Percentiles rank a stretch among this genome's conserved stretches.
Evolutionary conservation across 2,888 invertebrate genomes (phyloP).

Genomic region (Formica aserva): DNA sequence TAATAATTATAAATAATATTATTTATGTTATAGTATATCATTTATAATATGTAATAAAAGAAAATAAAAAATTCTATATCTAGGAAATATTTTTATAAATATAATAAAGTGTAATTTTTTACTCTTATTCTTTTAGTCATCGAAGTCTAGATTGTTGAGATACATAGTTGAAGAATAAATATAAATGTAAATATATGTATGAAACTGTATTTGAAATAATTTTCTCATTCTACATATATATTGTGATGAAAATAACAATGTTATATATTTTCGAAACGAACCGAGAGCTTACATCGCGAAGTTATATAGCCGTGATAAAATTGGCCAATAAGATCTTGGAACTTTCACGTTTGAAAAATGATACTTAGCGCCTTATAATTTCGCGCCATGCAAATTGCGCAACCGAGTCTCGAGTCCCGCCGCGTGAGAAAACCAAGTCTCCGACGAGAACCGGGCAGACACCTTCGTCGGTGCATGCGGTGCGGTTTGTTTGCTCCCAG

Average conservation of each 20-base stretch:
- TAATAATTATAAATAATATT: not conserved
- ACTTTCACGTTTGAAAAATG: slow-evolving; percentile 34
- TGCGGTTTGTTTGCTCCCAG: slow-evolving; percentile 25
- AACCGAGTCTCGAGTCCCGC: slow-evolving; percentile 17
- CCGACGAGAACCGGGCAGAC: slow-evolving; percentile 21
- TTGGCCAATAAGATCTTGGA: not conserved
- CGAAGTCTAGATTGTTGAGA: not conserved
- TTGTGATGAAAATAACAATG: not conserved
- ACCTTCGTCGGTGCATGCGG: slow-evolving; percentile 17
- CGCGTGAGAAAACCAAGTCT: slow-evolving; percentile 43
- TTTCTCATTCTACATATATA: not conserved
- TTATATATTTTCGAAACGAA: not conserved
- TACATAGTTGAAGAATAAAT: no score
- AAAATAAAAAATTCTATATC: not conserved
- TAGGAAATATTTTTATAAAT: not conserved
- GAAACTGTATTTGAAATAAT: not conserved
- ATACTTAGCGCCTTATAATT: slow-evolving; percentile 33
- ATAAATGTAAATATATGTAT: not conserved
- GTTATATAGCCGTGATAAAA: not conserved
- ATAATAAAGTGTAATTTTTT: not conserved
- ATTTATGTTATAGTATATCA: not conserved
- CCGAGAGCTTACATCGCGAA: not conserved
- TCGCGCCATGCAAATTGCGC: slow-evolving; percentile 9
- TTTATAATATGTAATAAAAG: not conserved
- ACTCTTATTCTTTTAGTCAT: not conserved